A percentile compares a stretch with the other conserved stretches of the same genome.
Evolutionary conservation across 2,113 vertebrate genomes (phyloP).

Genomic region (Holacanthus passer): DNA sequence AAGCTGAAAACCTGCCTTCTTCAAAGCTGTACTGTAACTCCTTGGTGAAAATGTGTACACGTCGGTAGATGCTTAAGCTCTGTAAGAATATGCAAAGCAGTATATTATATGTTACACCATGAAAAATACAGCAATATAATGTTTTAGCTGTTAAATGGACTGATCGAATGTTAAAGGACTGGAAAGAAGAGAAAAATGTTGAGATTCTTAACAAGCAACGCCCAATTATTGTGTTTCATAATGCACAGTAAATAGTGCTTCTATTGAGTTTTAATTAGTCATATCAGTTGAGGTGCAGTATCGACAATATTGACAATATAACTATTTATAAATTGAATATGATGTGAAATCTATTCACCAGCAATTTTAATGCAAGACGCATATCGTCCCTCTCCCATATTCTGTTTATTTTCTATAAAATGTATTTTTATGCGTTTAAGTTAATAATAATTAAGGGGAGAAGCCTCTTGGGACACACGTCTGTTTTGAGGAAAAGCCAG

Average conservation of each 20-base stretch:
- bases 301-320: background rate
- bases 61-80: background rate
- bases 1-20: background rate
- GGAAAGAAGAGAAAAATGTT: background rate
- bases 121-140: background rate
- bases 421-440: too few species aligned
- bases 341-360: background rate
- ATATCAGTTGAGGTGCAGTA: too few species aligned
- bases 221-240: too few species aligned
- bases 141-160: too few species aligned
- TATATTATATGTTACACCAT: background rate
- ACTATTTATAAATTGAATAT: background rate
- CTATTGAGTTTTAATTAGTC: background rate
- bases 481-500: conserved; percentile 15
- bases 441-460: too few species aligned
- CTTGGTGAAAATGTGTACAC: background rate
- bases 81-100: background rate
- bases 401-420: background rate
- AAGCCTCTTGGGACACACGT: conserved; percentile 7
- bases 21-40: background rate
- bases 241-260: background rate
- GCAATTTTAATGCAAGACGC: background rate
- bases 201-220: background rate
- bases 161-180: background rate
- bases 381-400: background rate